Conservation (phyloP, 2,888 invertebrate species). For the Standfussiana lucernea region DNA sequence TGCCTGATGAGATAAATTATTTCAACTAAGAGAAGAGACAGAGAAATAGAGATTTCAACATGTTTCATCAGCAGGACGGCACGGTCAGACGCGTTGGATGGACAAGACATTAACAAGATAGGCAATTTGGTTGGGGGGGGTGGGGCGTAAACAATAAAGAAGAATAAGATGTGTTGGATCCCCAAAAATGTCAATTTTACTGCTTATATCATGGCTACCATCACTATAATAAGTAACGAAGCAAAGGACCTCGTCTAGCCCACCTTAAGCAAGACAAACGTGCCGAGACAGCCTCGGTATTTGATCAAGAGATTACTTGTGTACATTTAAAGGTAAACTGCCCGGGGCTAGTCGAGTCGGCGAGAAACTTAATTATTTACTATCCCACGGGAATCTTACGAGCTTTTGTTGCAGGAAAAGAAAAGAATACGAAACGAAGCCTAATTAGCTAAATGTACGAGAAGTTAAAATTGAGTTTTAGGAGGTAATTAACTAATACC, state of each 20-base stretch:
- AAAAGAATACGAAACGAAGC: conserved; percentile 14
- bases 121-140: no score
- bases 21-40: not conserved
- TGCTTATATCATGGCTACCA: not conserved
- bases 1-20: not conserved
- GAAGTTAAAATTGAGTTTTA: not conserved
- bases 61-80: not conserved
- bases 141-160: no score
- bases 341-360: conserved; percentile 1
- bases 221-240: conserved; percentile 10
- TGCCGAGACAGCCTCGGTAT: conserved; percentile 14
- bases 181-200: not conserved
- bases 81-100: not conserved
- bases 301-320: conserved; percentile 42
- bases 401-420: conserved; percentile 7
- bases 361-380: conserved; percentile 45
- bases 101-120: not conserved
- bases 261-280: conserved; percentile 2
- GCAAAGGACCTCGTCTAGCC: not conserved
- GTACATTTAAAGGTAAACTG: conserved; percentile 30
- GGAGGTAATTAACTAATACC: not conserved
- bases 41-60: not conserved
- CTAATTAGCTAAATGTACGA: conserved; percentile 1
- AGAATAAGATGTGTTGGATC: not conserved
- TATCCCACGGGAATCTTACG: conserved; percentile 46